Evolutionary conservation across 2,797 vertebrate species (phyloP), one percentile per base, ranked within the genome.

Genomic region (Sebastes nivosus): DNA sequence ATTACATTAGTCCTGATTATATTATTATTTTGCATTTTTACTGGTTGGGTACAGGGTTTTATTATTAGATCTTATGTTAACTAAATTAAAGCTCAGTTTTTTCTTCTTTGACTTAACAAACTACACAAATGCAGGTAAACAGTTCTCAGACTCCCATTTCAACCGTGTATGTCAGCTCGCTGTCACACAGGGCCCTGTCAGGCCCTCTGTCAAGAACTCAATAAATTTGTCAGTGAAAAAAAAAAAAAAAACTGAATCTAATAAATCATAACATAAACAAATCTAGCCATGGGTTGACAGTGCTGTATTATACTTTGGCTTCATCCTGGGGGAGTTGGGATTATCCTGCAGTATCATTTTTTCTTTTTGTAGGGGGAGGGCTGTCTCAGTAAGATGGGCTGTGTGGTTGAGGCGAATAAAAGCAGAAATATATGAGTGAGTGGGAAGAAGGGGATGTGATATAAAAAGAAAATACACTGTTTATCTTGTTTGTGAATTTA

Each of bases 261-360:
- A 92, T 93, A 93, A 90, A 92, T 94, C 91, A 91, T 89, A 91
- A 87, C 83, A 80, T 90, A 91, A 93, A 93, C 91, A 92, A 93
- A 93, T 91, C 86, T 88, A 59, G 77, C 85, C 84, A 54, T 73
- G 86, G 79, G 72, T 84, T 91, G 93, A 93, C 91, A 92, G 91
- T 74, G 88, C 86, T 90, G 89, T 83, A 85, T 92, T 92, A 87
- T 91, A 86, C 83, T 89, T 80, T 25, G 83, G 16, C 79, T 71
- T 88, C 87, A 88, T 91, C 92, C 89, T 67, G n/a, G 10, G 90
- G 87, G 90, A 89, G 80, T 81, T 81, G 67, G 83, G 88, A 93
- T 93, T 93, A 92, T 91, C 87, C 88, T 29, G 88, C 86, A 83
- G 75, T 79, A 86, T 90, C 82, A 64, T 84, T 86, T 80, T 81